A percentile compares a stretch with the other conserved stretches of the same genome.
Evolutionary conservation across 2,888 invertebrate species (phyloP).

Genomic region (Tuta absoluta): DNA sequence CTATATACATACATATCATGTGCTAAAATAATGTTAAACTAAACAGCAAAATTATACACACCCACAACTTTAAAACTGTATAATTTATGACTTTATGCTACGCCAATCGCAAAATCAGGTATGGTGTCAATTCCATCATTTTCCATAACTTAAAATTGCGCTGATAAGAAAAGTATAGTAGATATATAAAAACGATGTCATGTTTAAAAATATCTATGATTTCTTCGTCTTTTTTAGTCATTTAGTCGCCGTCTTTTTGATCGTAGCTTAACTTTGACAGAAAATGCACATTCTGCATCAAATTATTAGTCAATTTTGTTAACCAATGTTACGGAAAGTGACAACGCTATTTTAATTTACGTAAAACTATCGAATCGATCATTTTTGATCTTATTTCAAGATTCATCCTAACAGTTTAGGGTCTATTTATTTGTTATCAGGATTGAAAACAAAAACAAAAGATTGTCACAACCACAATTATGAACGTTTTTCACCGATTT

Average conservation of each 20-base stretch:
- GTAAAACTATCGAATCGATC: not conserved
- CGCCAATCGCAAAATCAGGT: too few species aligned
- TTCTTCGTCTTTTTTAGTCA: too few species aligned
- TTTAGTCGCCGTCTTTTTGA: too few species aligned
- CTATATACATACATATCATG: constrained; percentile 25
- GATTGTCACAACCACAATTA: constrained; percentile 28
- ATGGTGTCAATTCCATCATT: too few species aligned
- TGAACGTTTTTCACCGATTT: not conserved
- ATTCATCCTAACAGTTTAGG: not conserved
- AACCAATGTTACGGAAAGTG: too few species aligned
- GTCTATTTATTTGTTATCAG: not conserved
- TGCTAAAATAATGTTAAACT: constrained; percentile 22
- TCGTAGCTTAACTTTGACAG: too few species aligned
- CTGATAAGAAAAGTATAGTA: too few species aligned
- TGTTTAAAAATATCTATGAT: too few species aligned
- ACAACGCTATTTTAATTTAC: not conserved
- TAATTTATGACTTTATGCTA: not conserved
- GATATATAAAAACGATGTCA: too few species aligned
- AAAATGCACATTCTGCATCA: too few species aligned
- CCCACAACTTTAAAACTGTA: not conserved
- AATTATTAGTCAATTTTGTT: too few species aligned
- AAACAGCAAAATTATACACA: constrained; percentile 1
- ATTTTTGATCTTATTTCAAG: not conserved
- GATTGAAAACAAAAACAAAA: not conserved
- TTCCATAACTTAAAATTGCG: too few species aligned